These are phyloP conservation scores for Drosophila subobscura DNA, from an alignment of 1,140 invertebrate species.

Conservation along the genomic window DNA sequence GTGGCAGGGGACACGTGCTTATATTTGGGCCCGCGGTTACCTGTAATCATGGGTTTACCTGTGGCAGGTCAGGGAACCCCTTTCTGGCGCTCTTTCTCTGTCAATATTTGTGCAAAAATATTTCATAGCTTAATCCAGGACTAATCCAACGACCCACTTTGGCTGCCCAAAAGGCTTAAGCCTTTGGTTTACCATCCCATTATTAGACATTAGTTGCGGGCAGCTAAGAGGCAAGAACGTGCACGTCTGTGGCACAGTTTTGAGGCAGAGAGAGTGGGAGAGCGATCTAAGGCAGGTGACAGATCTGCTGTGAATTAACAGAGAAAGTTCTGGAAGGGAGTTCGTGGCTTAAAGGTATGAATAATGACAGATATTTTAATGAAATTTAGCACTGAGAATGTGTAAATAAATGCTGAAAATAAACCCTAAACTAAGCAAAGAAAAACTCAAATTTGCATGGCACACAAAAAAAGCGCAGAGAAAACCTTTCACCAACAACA, in stretches of 20 bases:
- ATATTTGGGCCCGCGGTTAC: conserved; percentile 30
- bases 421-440: no score
- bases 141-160: conserved; percentile 57
- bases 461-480: conserved; percentile 12
- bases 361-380: neutral
- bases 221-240: conserved; percentile 18
- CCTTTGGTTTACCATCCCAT: conserved; percentile 60
- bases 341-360: neutral
- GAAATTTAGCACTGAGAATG: neutral
- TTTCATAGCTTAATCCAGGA: conserved; percentile 69
- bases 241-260: conserved; percentile 13
- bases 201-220: conserved; percentile 48
- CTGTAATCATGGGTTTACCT: conserved; percentile 17
- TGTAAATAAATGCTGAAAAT: neutral
- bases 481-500: conserved; percentile 35
- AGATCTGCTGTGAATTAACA: neutral
- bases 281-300: no score
- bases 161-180: conserved; percentile 31
- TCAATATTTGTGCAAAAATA: conserved; percentile 80
- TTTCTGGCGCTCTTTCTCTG: conserved; percentile 16
- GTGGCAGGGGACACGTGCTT: conserved; percentile 8
- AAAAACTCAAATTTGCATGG: conserved; percentile 34
- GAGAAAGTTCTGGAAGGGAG: conserved; percentile 3
- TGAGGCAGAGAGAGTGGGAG: no score
- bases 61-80: conserved; percentile 39